Evolutionary conservation across 2,888 invertebrate genomes (phyloP).

Genomic region (Drosophila helvetica): DNA sequence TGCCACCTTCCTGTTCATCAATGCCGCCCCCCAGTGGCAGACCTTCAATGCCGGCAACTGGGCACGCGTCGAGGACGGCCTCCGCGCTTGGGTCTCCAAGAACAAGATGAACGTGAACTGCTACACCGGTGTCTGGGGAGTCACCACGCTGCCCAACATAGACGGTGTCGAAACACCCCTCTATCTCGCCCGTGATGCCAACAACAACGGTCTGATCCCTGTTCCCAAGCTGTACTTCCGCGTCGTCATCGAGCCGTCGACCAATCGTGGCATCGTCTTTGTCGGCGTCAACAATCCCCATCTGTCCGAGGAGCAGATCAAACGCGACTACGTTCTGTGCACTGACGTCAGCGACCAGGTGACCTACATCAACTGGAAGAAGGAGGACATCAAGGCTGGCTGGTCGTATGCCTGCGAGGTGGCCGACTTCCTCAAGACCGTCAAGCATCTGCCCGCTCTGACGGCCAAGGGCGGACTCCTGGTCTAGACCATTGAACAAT

Average conservation of each 20-base stretch:
- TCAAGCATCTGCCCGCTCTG: conserved; percentile 71
- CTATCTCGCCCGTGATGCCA: conserved; percentile 80
- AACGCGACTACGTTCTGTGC: conserved; percentile 77
- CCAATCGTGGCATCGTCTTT: conserved; percentile 85
- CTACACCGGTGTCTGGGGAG: conserved; percentile 86
- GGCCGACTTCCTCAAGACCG: conserved; percentile 69
- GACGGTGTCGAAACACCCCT: conserved; percentile 81
- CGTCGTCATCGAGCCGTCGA: conserved; percentile 85
- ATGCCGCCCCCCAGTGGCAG: conserved; percentile 86
- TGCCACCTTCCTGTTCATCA: conserved; percentile 86
- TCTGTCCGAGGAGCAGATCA: conserved; percentile 74
- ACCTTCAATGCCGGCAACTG: conserved; percentile 87
- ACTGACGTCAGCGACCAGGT: conserved; percentile 77
- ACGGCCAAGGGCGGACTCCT: conserved; percentile 74
- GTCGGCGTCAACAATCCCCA: conserved; percentile 85
- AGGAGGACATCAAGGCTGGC: conserved; percentile 72
- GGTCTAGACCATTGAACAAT: conserved; percentile 52
- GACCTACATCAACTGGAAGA: conserved; percentile 79
- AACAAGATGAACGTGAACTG: conserved; percentile 83
- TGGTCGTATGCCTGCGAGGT: conserved; percentile 82
- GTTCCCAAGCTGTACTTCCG: conserved; percentile 87
- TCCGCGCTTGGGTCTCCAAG: conserved; percentile 80
- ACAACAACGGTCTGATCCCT: conserved; percentile 84
- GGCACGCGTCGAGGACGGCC: conserved; percentile 85
- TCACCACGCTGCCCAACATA: conserved; percentile 85